These are phyloP conservation scores for Drosophila albomicans DNA, from an alignment of 1,140 invertebrate species.

Conservation along the genomic window DNA sequence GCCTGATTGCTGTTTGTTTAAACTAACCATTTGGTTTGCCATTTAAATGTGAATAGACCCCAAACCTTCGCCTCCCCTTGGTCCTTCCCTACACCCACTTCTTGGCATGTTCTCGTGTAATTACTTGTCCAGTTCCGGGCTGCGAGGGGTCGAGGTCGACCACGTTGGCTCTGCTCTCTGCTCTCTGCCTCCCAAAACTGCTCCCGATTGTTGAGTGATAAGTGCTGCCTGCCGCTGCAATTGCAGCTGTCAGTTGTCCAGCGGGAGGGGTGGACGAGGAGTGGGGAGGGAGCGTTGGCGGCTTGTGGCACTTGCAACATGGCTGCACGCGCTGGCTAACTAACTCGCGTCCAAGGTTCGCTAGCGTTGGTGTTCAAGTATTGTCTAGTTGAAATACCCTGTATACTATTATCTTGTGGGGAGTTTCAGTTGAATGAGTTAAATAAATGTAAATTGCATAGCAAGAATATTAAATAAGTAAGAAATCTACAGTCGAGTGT, in stretches of 20 bases:
- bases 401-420: neutral
- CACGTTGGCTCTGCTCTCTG: neutral
- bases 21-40: constrained; percentile 45
- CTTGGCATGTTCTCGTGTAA: constrained; percentile 73
- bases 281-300: too few species aligned
- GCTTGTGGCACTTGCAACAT: constrained; percentile 16
- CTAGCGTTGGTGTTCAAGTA: constrained; percentile 8
- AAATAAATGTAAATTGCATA: too few species aligned
- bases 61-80: neutral
- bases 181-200: constrained; percentile 21
- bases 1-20: constrained; percentile 55
- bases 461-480: too few species aligned
- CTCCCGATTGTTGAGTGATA: constrained; percentile 74
- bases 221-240: constrained; percentile 56
- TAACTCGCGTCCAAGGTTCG: constrained; percentile 39
- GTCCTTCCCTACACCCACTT: constrained; percentile 7
- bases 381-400: constrained; percentile 23
- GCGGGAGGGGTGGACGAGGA: neutral
- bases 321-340: constrained; percentile 40
- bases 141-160: neutral
- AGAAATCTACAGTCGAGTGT: too few species aligned
- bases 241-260: constrained; percentile 44
- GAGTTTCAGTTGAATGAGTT: too few species aligned
- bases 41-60: constrained; percentile 52
- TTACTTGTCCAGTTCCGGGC: constrained; percentile 55